Evolutionary conservation across 2,888 invertebrate genomes (phyloP).

Genomic region (Agrotis ipsilon): DNA sequence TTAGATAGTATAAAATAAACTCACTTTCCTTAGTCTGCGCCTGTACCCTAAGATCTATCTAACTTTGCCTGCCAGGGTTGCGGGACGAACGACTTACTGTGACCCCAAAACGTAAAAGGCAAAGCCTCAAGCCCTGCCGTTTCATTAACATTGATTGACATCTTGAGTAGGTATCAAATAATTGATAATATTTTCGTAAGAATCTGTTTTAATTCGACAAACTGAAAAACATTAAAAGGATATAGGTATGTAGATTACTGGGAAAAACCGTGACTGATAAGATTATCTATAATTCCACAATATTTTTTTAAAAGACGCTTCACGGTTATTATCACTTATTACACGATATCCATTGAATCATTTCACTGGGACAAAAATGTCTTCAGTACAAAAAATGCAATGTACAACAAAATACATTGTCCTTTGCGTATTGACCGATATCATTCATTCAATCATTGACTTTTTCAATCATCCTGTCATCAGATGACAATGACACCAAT

Average conservation of each 20-base stretch:
- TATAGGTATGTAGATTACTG: conserved; percentile 1
- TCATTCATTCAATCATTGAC: conserved; percentile 44
- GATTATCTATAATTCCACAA: not conserved
- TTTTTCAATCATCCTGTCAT: conserved; percentile 41
- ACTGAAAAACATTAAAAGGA: no score
- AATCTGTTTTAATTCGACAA: no score
- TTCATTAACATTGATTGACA: no score
- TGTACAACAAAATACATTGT: conserved; percentile 5
- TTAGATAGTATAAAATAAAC: no score
- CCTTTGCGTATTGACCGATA: conserved; percentile 1
- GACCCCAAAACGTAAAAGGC: no score
- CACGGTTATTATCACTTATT: not conserved
- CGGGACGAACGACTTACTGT: no score
- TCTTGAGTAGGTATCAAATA: no score
- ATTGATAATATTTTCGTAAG: no score
- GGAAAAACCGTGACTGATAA: not conserved
- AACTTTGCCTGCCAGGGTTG: no score
- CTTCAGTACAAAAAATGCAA: not conserved
- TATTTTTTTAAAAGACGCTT: conserved; percentile 2
- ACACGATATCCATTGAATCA: not conserved
- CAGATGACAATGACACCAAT: conserved; percentile 47
- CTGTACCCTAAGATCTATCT: no score
- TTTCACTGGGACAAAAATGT: not conserved
- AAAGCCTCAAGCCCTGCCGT: no score
- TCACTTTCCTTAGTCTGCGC: no score